A percentile compares a stretch with the other conserved stretches of the same genome.
These are phyloP conservation scores for Mormyrus hasselquistii DNA, from an alignment of 2,797 vertebrate species.

Conservation along the genomic window DNA sequence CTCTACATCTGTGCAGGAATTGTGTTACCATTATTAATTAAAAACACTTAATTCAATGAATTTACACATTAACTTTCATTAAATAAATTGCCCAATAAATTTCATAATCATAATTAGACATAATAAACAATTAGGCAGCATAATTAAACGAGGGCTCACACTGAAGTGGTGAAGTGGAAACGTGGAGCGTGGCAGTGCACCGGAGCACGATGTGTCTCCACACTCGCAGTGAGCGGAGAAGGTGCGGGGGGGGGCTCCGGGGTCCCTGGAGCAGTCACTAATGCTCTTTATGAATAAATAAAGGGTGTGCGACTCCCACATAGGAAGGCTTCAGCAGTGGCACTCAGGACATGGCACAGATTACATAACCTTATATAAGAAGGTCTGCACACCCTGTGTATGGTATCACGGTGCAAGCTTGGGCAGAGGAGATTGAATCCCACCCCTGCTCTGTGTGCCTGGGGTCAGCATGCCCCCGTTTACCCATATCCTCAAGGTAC, in stretches of 20 bases:
- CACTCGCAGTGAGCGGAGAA: background rate
- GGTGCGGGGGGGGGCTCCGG: background rate
- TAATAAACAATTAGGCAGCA: background rate
- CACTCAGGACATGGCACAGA: background rate
- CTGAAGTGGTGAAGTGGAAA: background rate
- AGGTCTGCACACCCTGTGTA: background rate
- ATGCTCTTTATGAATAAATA: background rate
- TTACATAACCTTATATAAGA: background rate
- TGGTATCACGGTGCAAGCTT: background rate
- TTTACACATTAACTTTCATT: conserved; percentile 7
- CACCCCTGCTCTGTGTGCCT: background rate
- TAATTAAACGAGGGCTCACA: background rate
- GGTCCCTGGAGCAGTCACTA: background rate
- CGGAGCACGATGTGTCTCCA: background rate
- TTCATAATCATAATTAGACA: conserved; percentile 2
- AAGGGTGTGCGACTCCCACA: background rate
- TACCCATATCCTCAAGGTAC: background rate
- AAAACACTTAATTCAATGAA: conserved; percentile 4
- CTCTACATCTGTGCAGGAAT: background rate
- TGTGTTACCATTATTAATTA: background rate
- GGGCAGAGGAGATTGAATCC: background rate
- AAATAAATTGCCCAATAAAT: background rate
- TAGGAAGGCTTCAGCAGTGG: background rate
- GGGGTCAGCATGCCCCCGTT: background rate
- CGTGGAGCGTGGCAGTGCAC: background rate